phyloP scores from a whole-genome alignment of 2,113 vertebrate species.

The Turdus rufiventris region DNA sequence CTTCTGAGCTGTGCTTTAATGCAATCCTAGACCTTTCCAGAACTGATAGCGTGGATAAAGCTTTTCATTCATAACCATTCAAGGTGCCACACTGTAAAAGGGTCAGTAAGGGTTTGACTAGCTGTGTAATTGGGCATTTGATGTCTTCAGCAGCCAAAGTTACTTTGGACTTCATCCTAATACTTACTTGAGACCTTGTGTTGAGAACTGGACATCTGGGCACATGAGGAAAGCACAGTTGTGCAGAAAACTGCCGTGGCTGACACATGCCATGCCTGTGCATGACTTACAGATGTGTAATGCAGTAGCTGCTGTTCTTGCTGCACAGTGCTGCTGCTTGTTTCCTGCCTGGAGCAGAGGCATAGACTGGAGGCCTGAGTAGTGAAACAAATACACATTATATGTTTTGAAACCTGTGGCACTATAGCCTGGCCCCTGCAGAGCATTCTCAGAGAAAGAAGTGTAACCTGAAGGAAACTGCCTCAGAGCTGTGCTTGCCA shows the following conservation, averaged over 20 bases:
- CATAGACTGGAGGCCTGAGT: neutral
- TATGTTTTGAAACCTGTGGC: neutral
- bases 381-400: rapidly evolving
- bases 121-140: neutral
- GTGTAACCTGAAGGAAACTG: neutral
- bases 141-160: neutral
- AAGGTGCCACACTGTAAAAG: neutral
- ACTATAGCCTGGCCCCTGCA: neutral
- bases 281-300: rapidly evolving
- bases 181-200: neutral
- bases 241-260: rapidly evolving
- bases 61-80: neutral
- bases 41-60: neutral
- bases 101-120: neutral
- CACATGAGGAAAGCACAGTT: rapidly evolving
- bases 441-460: neutral
- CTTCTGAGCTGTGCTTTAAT: neutral
- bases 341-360: neutral
- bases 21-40: neutral
- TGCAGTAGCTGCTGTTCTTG: neutral
- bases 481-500: rapidly evolving
- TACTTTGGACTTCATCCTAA: neutral
- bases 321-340: rapidly evolving
- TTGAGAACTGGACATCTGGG: neutral
- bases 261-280: rapidly evolving